Evolutionary conservation across 2,888 invertebrate genomes (phyloP), one percentile per base, ranked within the genome.

Genomic region (Plagodis pulveraria): DNA sequence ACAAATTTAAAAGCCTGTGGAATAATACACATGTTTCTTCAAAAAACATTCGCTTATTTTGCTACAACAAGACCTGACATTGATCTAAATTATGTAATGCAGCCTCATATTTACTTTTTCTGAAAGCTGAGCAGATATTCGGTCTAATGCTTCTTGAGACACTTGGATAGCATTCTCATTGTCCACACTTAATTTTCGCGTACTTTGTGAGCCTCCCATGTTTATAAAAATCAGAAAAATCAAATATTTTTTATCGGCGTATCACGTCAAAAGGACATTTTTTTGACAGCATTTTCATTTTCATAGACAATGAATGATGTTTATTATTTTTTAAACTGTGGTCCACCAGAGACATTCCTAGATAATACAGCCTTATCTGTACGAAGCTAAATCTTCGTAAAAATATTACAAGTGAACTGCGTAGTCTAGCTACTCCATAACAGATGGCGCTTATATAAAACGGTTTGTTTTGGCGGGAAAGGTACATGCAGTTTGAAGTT

Each of bases 181-280:
- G 56, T 92, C 91, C 63, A 92, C 90, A 74, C 87, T 88, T 68
- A 92, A 72, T 84, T 91, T 91, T 64, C 92, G 79, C 66, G 94
- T 91, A 79, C 94, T 94, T 77, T 94, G 88, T 63, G 91, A 89
- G 72, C 90, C 93, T 81, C 94, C 94, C 94, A 94, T 94, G 71
- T 81, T 90, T 81, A 58, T 48, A 32, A 38, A 63, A 59, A 63
- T 54, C 45, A 49, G 52, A 50, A 59, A 67, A 66, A 63, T 62
- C 51, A 61, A 81, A 79, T 81, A 83, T 78, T 77, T 82, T 73
- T 80, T 79, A 77, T 89, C 85, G 84, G 86, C 82, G 81, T 87
- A 83, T 81, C 78, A 79, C 78, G 81, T 91, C 89, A 91, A 81
- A 88, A 85, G 82, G 77, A 79, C 90, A 91, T 89, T 79, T 87